phyloP scores from a whole-genome alignment of 2,113 vertebrate genomes.

The Fregetta grallaria region DNA sequence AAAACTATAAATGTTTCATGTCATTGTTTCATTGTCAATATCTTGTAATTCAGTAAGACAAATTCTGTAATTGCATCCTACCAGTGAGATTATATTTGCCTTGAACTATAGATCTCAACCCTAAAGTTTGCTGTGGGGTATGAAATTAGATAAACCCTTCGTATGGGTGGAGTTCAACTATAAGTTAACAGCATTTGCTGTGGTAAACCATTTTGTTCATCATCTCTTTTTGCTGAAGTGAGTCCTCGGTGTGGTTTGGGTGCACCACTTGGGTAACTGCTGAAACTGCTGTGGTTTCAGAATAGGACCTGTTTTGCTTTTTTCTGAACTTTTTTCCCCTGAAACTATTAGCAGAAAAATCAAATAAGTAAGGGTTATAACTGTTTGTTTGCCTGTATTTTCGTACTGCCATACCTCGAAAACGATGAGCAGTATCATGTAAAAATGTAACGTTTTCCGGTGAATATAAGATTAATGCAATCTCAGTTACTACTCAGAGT shows the following conservation, averaged over 20 bases:
- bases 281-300: slow-evolving; percentile 85
- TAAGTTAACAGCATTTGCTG: slow-evolving; percentile 60
- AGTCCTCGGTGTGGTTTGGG: slow-evolving; percentile 76
- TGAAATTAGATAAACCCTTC: slow-evolving; percentile 46
- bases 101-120: background rate
- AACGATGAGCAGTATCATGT: background rate
- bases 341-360: slow-evolving; percentile 38
- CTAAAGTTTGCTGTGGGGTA: background rate
- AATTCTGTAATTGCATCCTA: background rate
- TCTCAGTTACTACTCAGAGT: background rate
- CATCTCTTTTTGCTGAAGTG: slow-evolving; percentile 75
- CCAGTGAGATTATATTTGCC: background rate
- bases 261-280: slow-evolving; percentile 77
- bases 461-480: background rate
- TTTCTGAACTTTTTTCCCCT: slow-evolving; percentile 47
- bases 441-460: background rate
- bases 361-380: background rate
- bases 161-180: slow-evolving; percentile 69
- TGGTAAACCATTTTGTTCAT: slow-evolving; percentile 72
- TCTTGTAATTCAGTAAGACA: background rate
- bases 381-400: slow-evolving; percentile 28
- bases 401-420: background rate
- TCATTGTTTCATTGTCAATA: background rate
- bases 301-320: slow-evolving; percentile 68
- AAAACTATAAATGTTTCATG: background rate